Base-by-base conservation (phyloP, 1,140 invertebrate genomes). In the Bacillus rossius region DNA sequence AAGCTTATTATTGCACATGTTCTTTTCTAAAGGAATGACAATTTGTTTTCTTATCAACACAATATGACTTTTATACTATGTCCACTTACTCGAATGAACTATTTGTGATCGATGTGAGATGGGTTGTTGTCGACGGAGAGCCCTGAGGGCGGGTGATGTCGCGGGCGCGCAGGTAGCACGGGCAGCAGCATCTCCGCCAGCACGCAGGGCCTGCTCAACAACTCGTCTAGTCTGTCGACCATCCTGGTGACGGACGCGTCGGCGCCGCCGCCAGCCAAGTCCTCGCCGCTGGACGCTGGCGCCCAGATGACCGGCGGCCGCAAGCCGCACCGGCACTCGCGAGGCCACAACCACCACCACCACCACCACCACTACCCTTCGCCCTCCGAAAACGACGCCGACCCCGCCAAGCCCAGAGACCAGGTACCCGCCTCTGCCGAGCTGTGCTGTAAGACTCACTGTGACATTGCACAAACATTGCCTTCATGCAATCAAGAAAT, bases 131-230 rank as follows among this genome's bases (percentile, higher is more conserved):
- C 10, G 5, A 34, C 29, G 29, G 42, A 45, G 3, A 29, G 41
- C 14, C 40, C 5, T 34, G 29, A 7, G 29, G 4, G 29, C 10
- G 29, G 4, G 29, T 34, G 29, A n/a, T n/a, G 23, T 8, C 52
- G 55, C 10, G 29, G 4, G 29, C 10, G 29, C 10, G 29, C 29
- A 34, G 29, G 29, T 13, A 64, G 60, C 45, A 60, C 59, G 40
- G 37, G 61, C 45, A 49, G 61, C 43, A 26, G 59, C 34, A 66
- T 65, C 42, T 65, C 65, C 8, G 61, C 66, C 25, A 66, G 64
- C 60, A 69, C 64, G 2, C 65, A 67, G 29, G 65, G 64, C 4
- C 59, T 69, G 10, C 41, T 69, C 23, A 53, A 60, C 10, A 57
- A 60, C n/a, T 43, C 49, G 13, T 58, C 50, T 17, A 52, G 50